Evolutionary conservation across 2,113 vertebrate species (phyloP), one percentile per base, ranked within the genome.

Genomic region (Rallus limicola): DNA sequence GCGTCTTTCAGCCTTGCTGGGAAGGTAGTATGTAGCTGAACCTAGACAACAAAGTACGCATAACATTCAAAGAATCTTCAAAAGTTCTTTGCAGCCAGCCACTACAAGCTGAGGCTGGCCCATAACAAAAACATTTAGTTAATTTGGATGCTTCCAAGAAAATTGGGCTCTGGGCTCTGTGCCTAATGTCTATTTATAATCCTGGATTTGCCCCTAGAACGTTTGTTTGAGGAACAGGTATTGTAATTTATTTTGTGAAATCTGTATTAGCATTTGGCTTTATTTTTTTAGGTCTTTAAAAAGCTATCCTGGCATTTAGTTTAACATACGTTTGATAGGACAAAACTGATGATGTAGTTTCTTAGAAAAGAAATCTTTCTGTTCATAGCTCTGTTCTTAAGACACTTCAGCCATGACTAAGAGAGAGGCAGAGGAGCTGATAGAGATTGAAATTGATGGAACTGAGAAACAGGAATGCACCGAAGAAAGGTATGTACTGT

Each of bases 371-470:
- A 58, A 48, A 23, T 18, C 0, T 83, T 89, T 95, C 48, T 96
- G 23, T 97, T 97, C 7, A 8, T 62, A 98, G 98, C 52, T 84
- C 59, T 89, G 76, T 94, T 86, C 86, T 93, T 93, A 80, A 97
- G 92, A 91, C 71, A 10, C 77, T 96, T 94, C 96, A 98, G 86
- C 97, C 98, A 99, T 99, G 99, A 98, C 99, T 94, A 99, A 99
- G 98, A 98, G 99, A 97, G 99, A 99, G 96, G 97, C 99, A 85
- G 99, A 99, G 82, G 99, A 99, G 97, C 98, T 99, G 98, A 99
- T 99, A 98, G 99, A 99, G 97, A 99, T 99, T 59, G 99, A 99
- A 97, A 99, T 99, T 9, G 99, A 99, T 97, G 99, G 99, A 81
- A 99, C 98, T 89, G 99, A 99, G 96, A 99, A 99, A 90, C 97